A percentile compares a stretch with the other conserved stretches of the same genome.
Conservation (phyloP, 2,113 vertebrate genomes). For the Microcebus jonahi region DNA sequence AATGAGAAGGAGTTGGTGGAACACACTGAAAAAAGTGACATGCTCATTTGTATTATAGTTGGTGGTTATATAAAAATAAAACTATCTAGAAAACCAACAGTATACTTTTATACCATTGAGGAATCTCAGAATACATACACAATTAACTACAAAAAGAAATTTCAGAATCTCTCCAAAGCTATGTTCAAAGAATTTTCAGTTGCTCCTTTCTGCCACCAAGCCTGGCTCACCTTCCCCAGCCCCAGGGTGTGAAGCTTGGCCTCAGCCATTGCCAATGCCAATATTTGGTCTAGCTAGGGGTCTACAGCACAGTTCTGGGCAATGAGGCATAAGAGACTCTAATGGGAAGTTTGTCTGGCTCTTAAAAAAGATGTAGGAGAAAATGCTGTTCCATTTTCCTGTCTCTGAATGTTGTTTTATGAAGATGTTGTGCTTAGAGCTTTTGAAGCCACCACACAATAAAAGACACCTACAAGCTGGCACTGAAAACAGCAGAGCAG, state of each 20-base stretch:
- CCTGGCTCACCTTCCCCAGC: neutral
- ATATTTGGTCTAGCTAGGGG: neutral
- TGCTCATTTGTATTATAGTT: neutral
- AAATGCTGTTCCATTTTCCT: neutral
- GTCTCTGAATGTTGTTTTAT: neutral
- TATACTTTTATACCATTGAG: neutral
- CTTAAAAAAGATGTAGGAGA: neutral
- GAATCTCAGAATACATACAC: neutral
- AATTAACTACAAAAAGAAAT: constrained; percentile 21
- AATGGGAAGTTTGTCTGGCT: neutral
- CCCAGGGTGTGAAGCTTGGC: neutral
- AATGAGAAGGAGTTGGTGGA: neutral
- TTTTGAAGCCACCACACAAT: neutral
- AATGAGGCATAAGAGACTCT: neutral
- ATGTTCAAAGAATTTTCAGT: neutral
- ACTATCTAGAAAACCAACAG: constrained; percentile 19
- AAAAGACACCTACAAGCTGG: neutral
- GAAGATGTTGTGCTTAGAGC: neutral
- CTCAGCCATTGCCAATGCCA: neutral
- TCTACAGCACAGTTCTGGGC: neutral
- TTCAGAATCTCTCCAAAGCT: neutral
- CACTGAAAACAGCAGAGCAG: neutral
- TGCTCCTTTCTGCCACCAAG: neutral
- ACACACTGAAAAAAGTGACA: neutral
- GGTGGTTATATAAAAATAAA: constrained; percentile 32